These are phyloP conservation scores for Antrozous pallidus DNA, from an alignment of 2,797 vertebrate genomes.

Conservation along the genomic window DNA sequence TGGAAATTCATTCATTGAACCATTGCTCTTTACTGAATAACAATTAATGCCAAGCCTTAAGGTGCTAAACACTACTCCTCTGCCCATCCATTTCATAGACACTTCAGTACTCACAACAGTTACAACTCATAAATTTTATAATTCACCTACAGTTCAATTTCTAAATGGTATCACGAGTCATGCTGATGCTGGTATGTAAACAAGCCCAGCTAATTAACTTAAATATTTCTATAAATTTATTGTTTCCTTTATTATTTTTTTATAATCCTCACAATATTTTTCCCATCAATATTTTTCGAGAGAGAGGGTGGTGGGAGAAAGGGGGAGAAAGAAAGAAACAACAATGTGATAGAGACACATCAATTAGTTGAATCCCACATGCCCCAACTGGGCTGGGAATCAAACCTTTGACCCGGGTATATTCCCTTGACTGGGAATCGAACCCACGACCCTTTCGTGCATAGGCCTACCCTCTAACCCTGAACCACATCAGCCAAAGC, in stretches of 20 bases:
- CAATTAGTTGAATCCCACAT: no score
- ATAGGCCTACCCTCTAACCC: no score
- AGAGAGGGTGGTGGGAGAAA: no score
- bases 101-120: not conserved
- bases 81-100: not conserved
- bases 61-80: not conserved
- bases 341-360: no score
- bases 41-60: not conserved
- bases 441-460: no score
- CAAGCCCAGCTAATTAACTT: not conserved
- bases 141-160: slow-evolving; percentile 1
- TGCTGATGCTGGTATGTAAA: not conserved
- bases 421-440: no score
- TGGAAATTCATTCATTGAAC: not conserved
- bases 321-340: no score
- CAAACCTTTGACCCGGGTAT: no score
- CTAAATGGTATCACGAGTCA: not conserved
- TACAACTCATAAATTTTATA: not conserved
- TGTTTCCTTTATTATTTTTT: not conserved
- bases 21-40: not conserved
- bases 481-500: no score
- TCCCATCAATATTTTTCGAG: no score
- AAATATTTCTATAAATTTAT: slow-evolving; percentile 2
- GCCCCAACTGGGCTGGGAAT: no score
- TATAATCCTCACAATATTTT: no score